Evolutionary conservation across 1,140 invertebrate genomes (phyloP).

Genomic region (Parasteatoda tepidariorum): DNA sequence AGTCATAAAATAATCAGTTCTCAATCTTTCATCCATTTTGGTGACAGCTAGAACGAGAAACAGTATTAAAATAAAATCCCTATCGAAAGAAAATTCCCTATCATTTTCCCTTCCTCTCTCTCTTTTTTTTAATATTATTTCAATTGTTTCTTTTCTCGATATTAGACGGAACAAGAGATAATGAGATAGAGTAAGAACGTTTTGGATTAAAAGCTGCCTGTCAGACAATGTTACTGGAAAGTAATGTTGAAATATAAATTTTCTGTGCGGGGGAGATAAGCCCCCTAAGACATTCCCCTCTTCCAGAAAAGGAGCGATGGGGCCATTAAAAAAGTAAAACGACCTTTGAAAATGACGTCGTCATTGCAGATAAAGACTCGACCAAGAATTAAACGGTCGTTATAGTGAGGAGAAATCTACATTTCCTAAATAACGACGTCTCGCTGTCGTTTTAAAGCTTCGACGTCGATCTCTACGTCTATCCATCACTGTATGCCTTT

Average conservation of each 20-base stretch:
- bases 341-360: not conserved
- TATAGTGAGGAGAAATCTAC: constrained; percentile 12
- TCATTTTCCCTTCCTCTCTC: not conserved
- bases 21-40: constrained; percentile 8
- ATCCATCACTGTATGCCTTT: constrained; percentile 10
- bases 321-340: constrained; percentile 32
- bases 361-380: constrained; percentile 4
- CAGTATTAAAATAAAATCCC: not conserved
- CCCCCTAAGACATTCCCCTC: not conserved
- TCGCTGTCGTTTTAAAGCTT: not conserved
- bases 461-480: not conserved
- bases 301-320: not conserved
- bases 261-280: not conserved
- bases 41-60: constrained; percentile 8
- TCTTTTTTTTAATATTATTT: not conserved
- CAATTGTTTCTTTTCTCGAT: not conserved
- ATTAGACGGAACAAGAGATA: not conserved
- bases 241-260: no score
- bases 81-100: not conserved
- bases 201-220: constrained; percentile 13
- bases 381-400: constrained; percentile 9
- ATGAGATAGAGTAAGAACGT: constrained; percentile 1
- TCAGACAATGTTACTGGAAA: not conserved
- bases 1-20: constrained; percentile 36
- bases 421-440: constrained; percentile 33